Conservation (phyloP, 1,140 invertebrate species). For the Pseudoatta argentina region DNA sequence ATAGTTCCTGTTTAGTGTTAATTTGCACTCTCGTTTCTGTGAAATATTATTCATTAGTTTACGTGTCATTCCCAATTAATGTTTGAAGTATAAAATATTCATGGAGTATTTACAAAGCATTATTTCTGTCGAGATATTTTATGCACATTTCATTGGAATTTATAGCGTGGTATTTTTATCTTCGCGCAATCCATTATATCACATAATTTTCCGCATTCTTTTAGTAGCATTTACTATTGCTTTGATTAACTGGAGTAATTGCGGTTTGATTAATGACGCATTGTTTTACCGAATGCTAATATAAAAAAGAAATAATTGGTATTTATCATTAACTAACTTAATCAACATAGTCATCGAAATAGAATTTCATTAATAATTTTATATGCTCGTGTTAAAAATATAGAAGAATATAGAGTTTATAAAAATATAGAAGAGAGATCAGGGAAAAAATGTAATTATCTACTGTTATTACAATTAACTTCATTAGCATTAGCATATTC, state of each 20-base stretch:
- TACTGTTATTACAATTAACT: slow-evolving; percentile 44
- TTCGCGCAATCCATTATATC: neutral
- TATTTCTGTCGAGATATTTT: slow-evolving; percentile 8
- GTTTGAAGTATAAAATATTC: neutral
- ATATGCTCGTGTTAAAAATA: neutral
- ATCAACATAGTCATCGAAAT: neutral
- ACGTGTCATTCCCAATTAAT: neutral
- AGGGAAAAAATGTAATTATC: neutral
- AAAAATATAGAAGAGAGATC: neutral
- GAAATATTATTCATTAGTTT: neutral
- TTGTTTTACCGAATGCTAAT: neutral
- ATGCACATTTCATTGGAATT: slow-evolving; percentile 1
- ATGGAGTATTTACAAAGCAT: neutral
- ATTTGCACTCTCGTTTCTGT: neutral
- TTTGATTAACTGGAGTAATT: slow-evolving; percentile 20
- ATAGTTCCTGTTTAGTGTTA: neutral
- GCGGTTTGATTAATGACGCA: no score
- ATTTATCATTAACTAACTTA: neutral
- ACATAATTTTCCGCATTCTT: slow-evolving; percentile 39
- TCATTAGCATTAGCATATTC: slow-evolving; percentile 46
- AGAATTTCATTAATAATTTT: slow-evolving; percentile 23
- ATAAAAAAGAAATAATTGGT: neutral
- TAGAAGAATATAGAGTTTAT: neutral
- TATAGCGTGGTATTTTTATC: slow-evolving; percentile 36
- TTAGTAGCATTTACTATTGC: neutral